These are phyloP conservation scores for Thecocarcelia acutangulata DNA, from an alignment of 2,888 invertebrate genomes.

Conservation along the genomic window DNA sequence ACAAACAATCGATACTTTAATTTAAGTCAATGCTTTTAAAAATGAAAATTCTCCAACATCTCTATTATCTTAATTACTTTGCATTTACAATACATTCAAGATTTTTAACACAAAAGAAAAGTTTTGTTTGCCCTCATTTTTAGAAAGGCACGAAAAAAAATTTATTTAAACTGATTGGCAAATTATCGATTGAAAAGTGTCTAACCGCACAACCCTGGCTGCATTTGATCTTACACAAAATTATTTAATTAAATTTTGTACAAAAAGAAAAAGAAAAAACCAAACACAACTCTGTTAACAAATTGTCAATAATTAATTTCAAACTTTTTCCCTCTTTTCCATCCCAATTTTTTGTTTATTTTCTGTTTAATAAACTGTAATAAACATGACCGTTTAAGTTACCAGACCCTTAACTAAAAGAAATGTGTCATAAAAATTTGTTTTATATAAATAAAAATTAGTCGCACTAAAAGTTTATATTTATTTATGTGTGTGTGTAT, in stretches of 20 bases:
- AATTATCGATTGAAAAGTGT: constrained; percentile 17
- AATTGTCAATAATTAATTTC: too few species aligned
- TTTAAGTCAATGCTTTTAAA: constrained; percentile 11
- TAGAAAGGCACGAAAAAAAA: neutral
- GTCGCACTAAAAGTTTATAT: constrained; percentile 47
- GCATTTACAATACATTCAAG: constrained; percentile 17
- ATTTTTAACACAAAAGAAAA: constrained; percentile 2
- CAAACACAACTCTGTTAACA: too few species aligned
- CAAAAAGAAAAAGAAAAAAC: neutral
- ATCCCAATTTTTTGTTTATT: neutral
- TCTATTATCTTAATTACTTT: constrained; percentile 49
- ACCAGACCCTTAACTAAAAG: constrained; percentile 51
- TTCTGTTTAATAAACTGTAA: constrained; percentile 13
- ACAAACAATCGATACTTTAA: constrained; percentile 43
- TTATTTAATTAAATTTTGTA: constrained; percentile 46
- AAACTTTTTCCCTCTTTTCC: neutral
- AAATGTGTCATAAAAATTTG: constrained; percentile 62
- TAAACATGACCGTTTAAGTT: constrained; percentile 29
- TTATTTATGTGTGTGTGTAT: constrained; percentile 27
- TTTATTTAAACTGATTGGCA: constrained; percentile 25
- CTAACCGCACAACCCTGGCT: constrained; percentile 4
- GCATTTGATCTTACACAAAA: constrained; percentile 23
- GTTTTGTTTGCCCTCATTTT: constrained; percentile 1
- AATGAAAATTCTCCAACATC: constrained; percentile 27
- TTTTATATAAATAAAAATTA: constrained; percentile 67